Evolutionary conservation across 2,113 vertebrate species (phyloP), one percentile per base, ranked within the genome.

Genomic region (Scartelaos histophorus): DNA sequence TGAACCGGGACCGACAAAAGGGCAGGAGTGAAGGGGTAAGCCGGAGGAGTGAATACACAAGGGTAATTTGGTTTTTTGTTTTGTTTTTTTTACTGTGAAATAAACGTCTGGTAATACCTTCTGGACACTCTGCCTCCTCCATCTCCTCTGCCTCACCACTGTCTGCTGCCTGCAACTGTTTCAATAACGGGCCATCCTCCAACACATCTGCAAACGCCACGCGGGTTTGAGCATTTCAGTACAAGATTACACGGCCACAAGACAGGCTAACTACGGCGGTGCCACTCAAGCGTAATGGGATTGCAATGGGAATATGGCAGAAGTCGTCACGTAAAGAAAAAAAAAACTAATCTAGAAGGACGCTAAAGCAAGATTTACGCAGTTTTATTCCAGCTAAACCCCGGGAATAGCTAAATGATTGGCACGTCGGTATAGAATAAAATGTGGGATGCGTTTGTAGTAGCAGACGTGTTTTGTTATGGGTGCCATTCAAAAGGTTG

Each of bases 71-170:
- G n/a, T 15, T 76, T 43, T 43, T 43, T 6, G 3, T 38, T 38
- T 43, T 9, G 9, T 38, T 38, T 43, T 10, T 43, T 43, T 74
- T 68, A 75, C 53, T 71, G 73, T 74, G 75, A 82, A 74, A 77
- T 69, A 53, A 74, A 80, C 70, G 76, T 84, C 84, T 82, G 76
- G 73, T 90, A 92, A 92, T 94, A 94, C 93, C 93, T 94, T 92
- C 91, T 46, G 91, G 60, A 77, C 76, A 86, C 66, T 90, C 84
- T 73, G 87, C 10, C 75, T 90, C 12, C 75, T 90, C 91, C 82
- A 73, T 71, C 79, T 89, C 90, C 79, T 89, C 90, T 80, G 78
- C 82, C 85, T 87, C 89, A 87, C 38, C 87, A 84, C 81, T 87
- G 75, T 16, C 85, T 87, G 88, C 80, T 71, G 86, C 83, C 83